Evolutionary conservation across 2,113 vertebrate species (phyloP), one percentile per base, ranked within the genome.

Genomic region (Lucifuga dentata): DNA sequence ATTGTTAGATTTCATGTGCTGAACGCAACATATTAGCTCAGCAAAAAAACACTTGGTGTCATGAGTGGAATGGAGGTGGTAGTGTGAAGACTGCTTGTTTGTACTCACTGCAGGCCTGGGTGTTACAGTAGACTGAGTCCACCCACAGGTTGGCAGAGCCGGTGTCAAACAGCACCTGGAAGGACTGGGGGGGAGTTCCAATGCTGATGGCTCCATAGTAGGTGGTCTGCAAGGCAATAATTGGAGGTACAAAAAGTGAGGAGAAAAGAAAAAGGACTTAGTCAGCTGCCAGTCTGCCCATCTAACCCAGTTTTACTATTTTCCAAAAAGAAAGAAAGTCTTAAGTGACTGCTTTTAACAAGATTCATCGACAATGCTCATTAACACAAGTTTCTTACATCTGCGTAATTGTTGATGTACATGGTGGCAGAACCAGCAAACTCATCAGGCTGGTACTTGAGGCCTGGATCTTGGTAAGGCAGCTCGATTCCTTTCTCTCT

Each of bases 321-420:
- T n/a, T n/a, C n/a, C n/a, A n/a, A n/a, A n/a, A n/a, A n/a, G n/a
- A n/a, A n/a, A n/a, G n/a, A n/a, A n/a, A n/a, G n/a, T n/a, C n/a
- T n/a, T n/a, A n/a, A 32, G 17, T 32, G 32, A n/a, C 2, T 36
- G 13, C 8, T 46, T 15, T 0, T 2, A 55, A 41, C 3, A n/a
- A n/a, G n/a, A n/a, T n/a, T n/a, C 11, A 26, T 29, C 16, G 12
- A 11, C 53, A 32, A 62, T 11, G 20, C 17, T 8, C 1, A 2
- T 44, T 29, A 48, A 32, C 3, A 1, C 10, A 10, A 20, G 23
- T 38, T 57, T 91, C 93, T 93, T 89, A 95, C 95, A n/a, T 95
- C 92, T 82, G 92, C 82, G 8, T 94, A 93, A 74, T 87, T 81
- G 2, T 50, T 74, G 8, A 96, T 90, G 8, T 94, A 91, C 81